phyloP scores from a whole-genome alignment of 2,888 invertebrate genomes.

The Athrips mouffetella region DNA sequence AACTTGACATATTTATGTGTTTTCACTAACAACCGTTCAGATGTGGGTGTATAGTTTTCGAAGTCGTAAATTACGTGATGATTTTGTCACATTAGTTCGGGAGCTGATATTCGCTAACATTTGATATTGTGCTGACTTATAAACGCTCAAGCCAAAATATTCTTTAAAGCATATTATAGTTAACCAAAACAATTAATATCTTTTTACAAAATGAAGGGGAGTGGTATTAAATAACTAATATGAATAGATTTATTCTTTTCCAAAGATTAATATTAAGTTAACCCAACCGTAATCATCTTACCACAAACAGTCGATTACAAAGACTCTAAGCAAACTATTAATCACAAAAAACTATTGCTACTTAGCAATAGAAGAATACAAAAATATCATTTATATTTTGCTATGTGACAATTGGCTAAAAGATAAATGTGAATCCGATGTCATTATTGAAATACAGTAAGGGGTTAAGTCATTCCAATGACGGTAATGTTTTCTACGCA shows the following conservation, averaged over 20 bases:
- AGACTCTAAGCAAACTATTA: constrained; percentile 47
- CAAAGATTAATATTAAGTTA: constrained; percentile 34
- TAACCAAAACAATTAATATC: background rate
- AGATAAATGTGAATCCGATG: constrained; percentile 48
- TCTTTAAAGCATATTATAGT: no score
- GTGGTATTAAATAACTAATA: constrained; percentile 36
- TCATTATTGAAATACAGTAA: constrained; percentile 42
- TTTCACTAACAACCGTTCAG: constrained; percentile 45
- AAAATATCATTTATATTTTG: constrained; percentile 34
- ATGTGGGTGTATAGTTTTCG: constrained; percentile 40
- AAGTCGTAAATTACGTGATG: constrained; percentile 30
- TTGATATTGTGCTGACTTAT: background rate
- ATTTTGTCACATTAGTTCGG: constrained; percentile 17
- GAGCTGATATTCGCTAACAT: background rate
- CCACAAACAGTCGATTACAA: constrained; percentile 58
- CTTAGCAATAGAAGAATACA: constrained; percentile 33
- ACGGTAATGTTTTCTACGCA: constrained; percentile 60
- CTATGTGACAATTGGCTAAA: constrained; percentile 37
- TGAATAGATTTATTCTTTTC: constrained; percentile 34
- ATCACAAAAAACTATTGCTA: constrained; percentile 41
- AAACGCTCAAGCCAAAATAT: no score
- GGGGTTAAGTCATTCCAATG: constrained; percentile 41
- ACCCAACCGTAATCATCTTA: constrained; percentile 48
- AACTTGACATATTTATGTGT: constrained; percentile 59
- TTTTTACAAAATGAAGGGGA: constrained; percentile 44